Evolutionary conservation across 2,888 invertebrate genomes (phyloP).

Genomic region (Empis stercorea): DNA sequence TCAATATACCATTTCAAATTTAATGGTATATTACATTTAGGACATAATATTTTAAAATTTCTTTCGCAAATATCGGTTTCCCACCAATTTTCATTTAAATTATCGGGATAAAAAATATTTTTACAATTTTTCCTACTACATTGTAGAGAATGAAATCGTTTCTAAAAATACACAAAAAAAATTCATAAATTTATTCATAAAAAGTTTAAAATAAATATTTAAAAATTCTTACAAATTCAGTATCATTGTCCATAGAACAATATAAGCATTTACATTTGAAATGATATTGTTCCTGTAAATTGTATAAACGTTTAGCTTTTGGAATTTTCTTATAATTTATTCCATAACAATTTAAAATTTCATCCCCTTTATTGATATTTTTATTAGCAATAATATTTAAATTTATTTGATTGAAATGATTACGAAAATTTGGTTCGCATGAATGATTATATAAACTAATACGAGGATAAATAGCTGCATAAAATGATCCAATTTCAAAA

Average conservation of each 20-base stretch:
- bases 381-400: slow-evolving; percentile 56
- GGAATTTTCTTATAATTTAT: slow-evolving; percentile 56
- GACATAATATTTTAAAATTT: background rate
- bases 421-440: slow-evolving; percentile 69
- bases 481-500: slow-evolving; percentile 38
- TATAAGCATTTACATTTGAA: slow-evolving; percentile 64
- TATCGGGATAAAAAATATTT: background rate
- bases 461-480: slow-evolving; percentile 72
- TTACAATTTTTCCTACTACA: background rate
- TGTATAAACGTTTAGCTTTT: slow-evolving; percentile 44
- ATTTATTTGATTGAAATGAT: slow-evolving; percentile 54
- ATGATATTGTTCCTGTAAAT: slow-evolving; percentile 55
- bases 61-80: background rate
- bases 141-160: background rate
- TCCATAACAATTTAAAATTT: slow-evolving; percentile 74
- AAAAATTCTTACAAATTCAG: slow-evolving; percentile 3
- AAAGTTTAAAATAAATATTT: background rate
- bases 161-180: background rate
- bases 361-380: slow-evolving; percentile 49
- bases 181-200: background rate
- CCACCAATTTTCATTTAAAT: background rate
- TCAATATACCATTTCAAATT: background rate
- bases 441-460: slow-evolving; percentile 86
- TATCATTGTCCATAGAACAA: slow-evolving; percentile 36
- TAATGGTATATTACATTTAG: background rate